A percentile compares a stretch with the other conserved stretches of the same genome.
Evolutionary conservation across 1,140 invertebrate genomes (phyloP).

Genomic region (Lordiphosa collinella): DNA sequence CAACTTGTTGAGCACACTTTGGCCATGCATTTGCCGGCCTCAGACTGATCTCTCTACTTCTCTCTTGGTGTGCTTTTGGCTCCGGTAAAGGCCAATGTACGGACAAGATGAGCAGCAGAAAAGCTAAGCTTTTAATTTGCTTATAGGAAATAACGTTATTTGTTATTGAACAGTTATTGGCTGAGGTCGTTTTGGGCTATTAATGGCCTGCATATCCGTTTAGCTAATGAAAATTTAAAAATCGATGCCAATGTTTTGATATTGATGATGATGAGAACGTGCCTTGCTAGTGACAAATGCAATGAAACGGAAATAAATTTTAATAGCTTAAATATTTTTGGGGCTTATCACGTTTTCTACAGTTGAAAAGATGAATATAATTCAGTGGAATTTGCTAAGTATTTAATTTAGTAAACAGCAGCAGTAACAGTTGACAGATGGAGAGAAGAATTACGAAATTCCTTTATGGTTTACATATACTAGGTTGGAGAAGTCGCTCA

Average conservation of each 20-base stretch:
- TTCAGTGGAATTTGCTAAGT: no score
- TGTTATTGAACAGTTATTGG: slow-evolving; percentile 25
- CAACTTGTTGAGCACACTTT: slow-evolving; percentile 59
- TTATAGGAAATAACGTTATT: slow-evolving; percentile 34
- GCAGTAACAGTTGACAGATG: no score
- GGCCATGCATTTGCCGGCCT: slow-evolving; percentile 17
- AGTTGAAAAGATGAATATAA: no score
- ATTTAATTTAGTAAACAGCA: no score
- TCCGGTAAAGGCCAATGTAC: slow-evolving; percentile 30
- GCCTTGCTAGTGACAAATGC: not conserved
- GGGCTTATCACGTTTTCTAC: not conserved
- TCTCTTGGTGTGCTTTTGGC: not conserved
- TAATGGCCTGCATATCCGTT: slow-evolving; percentile 34
- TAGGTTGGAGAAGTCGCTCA: no score
- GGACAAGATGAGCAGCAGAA: slow-evolving; percentile 13
- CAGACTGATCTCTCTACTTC: slow-evolving; percentile 6
- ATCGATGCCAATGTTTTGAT: not conserved
- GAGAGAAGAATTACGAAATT: no score
- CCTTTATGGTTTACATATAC: no score
- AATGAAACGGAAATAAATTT: slow-evolving; percentile 20
- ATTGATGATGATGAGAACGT: slow-evolving; percentile 15
- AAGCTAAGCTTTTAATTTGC: slow-evolving; percentile 10
- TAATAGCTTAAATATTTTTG: not conserved
- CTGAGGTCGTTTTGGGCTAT: slow-evolving; percentile 37
- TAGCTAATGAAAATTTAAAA: slow-evolving; percentile 11